phyloP scores from a whole-genome alignment of 2,797 vertebrate species.

The Enteromius thamalakanensis region DNA sequence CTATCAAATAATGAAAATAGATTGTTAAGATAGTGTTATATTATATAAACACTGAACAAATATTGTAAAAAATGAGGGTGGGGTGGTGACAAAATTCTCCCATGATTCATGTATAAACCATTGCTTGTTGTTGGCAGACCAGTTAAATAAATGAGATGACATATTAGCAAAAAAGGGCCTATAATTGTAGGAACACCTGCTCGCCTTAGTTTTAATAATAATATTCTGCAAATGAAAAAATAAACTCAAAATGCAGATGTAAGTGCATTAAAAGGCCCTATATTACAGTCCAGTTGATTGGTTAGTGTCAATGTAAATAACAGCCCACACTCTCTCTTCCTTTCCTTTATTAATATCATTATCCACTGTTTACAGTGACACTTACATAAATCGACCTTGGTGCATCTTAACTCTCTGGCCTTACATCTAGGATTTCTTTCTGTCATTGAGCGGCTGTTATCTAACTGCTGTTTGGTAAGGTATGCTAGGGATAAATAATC shows the following conservation, averaged over 20 bases:
- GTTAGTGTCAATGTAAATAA: not conserved
- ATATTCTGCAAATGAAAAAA: not conserved
- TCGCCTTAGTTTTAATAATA: not conserved
- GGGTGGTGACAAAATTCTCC: not conserved
- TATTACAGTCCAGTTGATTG: not conserved
- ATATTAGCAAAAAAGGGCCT: not conserved
- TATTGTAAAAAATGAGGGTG: not conserved
- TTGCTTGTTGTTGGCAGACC: not conserved
- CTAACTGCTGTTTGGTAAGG: constrained; percentile 44
- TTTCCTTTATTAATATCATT: constrained; percentile 21
- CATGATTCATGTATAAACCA: not conserved
- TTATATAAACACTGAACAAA: not conserved
- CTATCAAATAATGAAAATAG: not conserved
- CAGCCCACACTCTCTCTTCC: not conserved
- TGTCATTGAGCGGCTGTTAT: constrained; percentile 42
- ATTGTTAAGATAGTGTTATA: not conserved
- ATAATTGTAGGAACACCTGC: not conserved
- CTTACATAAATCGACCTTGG: constrained; percentile 39
- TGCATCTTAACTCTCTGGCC: constrained; percentile 38
- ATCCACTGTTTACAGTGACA: constrained; percentile 9
- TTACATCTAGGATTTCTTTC: constrained; percentile 20
- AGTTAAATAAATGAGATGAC: not conserved
- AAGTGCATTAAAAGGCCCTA: not conserved
- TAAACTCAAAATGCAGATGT: not conserved
- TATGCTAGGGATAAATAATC: constrained; percentile 41